phyloP scores from a whole-genome alignment of 2,888 invertebrate genomes.

The Ptychoptera albimana region DNA sequence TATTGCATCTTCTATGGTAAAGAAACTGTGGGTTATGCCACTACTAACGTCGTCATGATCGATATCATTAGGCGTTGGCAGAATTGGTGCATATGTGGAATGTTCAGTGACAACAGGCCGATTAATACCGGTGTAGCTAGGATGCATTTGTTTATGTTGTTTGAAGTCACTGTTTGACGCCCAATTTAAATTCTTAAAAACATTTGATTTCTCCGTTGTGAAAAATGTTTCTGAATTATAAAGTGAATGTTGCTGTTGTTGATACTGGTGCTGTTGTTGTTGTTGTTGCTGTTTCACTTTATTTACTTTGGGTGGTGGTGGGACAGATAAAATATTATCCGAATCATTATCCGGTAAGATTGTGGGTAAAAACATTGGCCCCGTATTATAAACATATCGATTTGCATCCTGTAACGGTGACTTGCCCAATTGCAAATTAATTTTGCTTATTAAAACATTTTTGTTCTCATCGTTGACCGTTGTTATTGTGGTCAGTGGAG shows the following conservation, averaged over 20 bases:
- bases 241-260: constrained; percentile 1
- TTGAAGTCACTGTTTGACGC: constrained; percentile 8
- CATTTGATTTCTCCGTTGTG: constrained; percentile 10
- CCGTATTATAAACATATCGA: constrained; percentile 7
- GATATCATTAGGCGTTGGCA: constrained; percentile 5
- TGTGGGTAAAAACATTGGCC: not conserved
- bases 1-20: constrained; percentile 14
- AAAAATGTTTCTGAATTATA: constrained; percentile 1
- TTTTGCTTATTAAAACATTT: not conserved
- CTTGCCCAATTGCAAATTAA: not conserved
- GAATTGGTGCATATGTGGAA: not conserved
- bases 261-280: constrained; percentile 4
- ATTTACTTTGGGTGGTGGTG: not conserved
- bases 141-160: constrained; percentile 10
- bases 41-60: constrained; percentile 2
- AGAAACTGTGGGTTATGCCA: constrained; percentile 11
- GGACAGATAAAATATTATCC: not conserved
- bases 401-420: constrained; percentile 8
- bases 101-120: not conserved
- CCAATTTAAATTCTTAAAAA: constrained; percentile 8
- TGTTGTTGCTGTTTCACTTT: not conserved
- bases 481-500: not conserved
- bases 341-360: not conserved
- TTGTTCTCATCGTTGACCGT: not conserved
- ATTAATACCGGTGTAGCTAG: constrained; percentile 7